Evolutionary conservation across 2,797 vertebrate species (phyloP), one percentile per base, ranked within the genome.

Genomic region (Sebastes aleutianus): DNA sequence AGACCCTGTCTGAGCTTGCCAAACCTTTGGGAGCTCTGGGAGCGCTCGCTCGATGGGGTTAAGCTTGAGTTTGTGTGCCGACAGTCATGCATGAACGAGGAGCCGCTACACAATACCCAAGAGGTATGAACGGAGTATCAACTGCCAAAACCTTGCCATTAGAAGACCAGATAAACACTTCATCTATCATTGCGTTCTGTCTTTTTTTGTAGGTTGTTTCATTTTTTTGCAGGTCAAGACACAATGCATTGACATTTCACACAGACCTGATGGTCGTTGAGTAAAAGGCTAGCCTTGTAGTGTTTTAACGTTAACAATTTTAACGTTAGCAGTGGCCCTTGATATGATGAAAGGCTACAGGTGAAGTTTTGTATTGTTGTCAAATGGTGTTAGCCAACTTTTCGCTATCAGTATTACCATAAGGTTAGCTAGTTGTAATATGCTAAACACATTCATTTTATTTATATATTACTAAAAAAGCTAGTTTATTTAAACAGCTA

Each of bases 41-140:
- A 90, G 74, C 1, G 36, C 78, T 85, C 69, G 85, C 78, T 86
- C 78, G 13, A 69, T 39, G 8, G 84, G 87, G 90, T 82, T 83
- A 86, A 85, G 83, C 79, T 85, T 61, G 79, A 87, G 89, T 87
- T 87, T 84, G 86, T 89, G 88, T 77, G 84, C 76, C 76, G 80
- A 91, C 92, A 92, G 89, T 93, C 90, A 87, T 80, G 88, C 91
- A 79, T 87, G 87, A 89, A 87, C 32, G 63, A 83, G 84, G 83
- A 88, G 85, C 88, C 71, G 78, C 87, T 87, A 53, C 84, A 87
- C 80, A 80, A 91, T 77, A 86, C 90, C 87, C 89, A 39, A 65
- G 78, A 91, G 87, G 85, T 89, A 86, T 70, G 77, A 73, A 83
- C 72, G 73, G 72, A 84, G 90, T 80, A 88, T 87, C 84, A 83